Conservation (phyloP, 2,888 invertebrate genomes). For the Caenorhabditis auriculariae region DNA sequence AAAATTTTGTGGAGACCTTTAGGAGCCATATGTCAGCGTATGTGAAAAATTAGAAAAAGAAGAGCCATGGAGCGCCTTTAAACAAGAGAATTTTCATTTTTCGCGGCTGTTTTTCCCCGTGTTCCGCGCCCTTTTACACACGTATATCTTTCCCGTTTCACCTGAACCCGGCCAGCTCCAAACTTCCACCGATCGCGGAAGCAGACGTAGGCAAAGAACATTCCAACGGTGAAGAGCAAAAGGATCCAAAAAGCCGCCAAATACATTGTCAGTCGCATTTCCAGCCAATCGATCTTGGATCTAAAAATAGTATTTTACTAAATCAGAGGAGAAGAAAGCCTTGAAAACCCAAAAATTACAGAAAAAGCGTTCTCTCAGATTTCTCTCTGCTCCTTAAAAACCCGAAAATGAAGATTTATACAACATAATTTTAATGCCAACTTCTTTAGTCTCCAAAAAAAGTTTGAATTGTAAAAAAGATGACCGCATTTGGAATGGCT, state of each 20-base stretch:
- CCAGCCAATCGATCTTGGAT: conserved; percentile 55
- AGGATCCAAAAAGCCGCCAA: conserved; percentile 49
- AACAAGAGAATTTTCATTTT: too few species aligned
- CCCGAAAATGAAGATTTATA: too few species aligned
- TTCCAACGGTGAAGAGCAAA: conserved; percentile 47
- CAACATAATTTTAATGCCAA: too few species aligned
- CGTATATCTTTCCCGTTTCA: background rate
- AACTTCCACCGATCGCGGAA: conserved; percentile 26
- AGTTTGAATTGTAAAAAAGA: too few species aligned
- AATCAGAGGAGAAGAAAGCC: background rate
- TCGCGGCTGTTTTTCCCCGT: background rate
- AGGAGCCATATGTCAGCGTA: too few species aligned
- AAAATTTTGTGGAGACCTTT: too few species aligned
- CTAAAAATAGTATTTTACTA: conserved; percentile 10
- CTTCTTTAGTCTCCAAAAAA: too few species aligned
- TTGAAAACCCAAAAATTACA: background rate
- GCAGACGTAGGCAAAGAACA: conserved; percentile 55
- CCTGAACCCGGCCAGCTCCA: conserved; percentile 5
- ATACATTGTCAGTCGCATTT: conserved; percentile 53
- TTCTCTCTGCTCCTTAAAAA: too few species aligned
- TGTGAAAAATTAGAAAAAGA: too few species aligned
- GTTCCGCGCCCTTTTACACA: background rate
- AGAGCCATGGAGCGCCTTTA: too few species aligned
- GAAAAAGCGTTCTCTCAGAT: too few species aligned
- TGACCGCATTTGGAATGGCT: too few species aligned